Conservation (phyloP, 2,797 vertebrate genomes). For the Enteromius anoplus region DNA sequence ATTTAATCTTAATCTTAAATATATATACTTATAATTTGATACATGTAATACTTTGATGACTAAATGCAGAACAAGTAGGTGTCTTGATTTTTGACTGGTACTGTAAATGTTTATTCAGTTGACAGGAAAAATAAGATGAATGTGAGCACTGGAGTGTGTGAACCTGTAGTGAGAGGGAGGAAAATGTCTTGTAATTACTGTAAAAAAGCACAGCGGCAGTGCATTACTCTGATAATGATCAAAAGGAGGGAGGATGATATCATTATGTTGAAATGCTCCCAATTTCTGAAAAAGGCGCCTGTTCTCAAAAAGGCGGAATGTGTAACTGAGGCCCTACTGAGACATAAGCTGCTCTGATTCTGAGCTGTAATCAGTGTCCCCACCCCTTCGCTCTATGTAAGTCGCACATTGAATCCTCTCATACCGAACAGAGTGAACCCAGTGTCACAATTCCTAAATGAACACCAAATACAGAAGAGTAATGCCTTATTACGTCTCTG, state of each 20-base stretch:
- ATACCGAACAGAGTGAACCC: conserved; percentile 55
- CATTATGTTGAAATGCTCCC: conserved; percentile 55
- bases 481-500: conserved; percentile 39
- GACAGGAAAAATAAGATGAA: conserved; percentile 50
- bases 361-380: conserved; percentile 25
- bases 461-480: conserved; percentile 62
- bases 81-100: neutral
- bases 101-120: conserved; percentile 46
- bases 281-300: conserved; percentile 47
- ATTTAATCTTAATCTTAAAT: neutral
- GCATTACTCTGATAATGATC: conserved; percentile 62
- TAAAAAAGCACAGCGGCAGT: conserved; percentile 53
- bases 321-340: conserved; percentile 52
- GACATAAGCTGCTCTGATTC: conserved; percentile 45
- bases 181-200: conserved; percentile 58
- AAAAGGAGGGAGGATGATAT: conserved; percentile 54
- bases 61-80: neutral
- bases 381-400: conserved; percentile 38
- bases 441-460: conserved; percentile 68
- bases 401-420: conserved; percentile 62
- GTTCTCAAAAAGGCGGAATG: conserved; percentile 53
- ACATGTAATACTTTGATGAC: neutral
- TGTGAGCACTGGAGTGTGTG: conserved; percentile 26
- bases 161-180: conserved; percentile 32
- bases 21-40: neutral